Percentiles rank a stretch among this genome's conserved stretches.
phyloP scores from a whole-genome alignment of 1,140 invertebrate species.

The Pomacea maculata region DNA sequence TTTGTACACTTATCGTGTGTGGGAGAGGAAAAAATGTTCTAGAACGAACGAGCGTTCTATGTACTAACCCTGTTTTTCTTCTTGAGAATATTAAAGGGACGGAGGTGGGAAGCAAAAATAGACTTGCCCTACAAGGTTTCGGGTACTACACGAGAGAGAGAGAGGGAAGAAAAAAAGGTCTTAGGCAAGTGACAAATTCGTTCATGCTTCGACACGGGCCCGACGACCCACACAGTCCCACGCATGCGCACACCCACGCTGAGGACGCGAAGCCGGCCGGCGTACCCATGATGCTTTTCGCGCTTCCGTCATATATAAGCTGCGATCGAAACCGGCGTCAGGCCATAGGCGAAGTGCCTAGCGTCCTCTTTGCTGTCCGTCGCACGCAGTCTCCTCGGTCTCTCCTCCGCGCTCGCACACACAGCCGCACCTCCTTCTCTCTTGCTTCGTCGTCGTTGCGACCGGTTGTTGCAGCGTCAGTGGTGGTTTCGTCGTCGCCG shows the following conservation, averaged over 20 bases:
- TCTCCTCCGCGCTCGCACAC: neutral
- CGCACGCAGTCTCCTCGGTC: neutral
- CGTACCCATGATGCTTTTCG: neutral
- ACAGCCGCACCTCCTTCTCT: neutral
- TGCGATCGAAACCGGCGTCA: neutral
- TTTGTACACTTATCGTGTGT: too few species aligned
- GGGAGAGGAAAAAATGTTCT: too few species aligned
- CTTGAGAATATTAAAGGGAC: too few species aligned
- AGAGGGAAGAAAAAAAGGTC: neutral
- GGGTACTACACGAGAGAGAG: neutral
- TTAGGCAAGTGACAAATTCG: neutral
- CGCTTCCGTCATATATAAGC: neutral
- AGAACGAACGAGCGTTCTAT: too few species aligned
- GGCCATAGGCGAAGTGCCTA: neutral
- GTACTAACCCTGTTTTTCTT: too few species aligned
- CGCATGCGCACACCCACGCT: neutral
- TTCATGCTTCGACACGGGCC: neutral
- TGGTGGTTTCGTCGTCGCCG: neutral
- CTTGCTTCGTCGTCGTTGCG: neutral
- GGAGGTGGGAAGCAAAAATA: too few species aligned
- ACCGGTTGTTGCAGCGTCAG: neutral
- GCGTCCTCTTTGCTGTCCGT: too few species aligned
- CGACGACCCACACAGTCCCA: neutral
- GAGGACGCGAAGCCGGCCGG: neutral
- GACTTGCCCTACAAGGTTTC: too few species aligned